Base-by-base conservation (phyloP, 2,113 vertebrate species). In the Chelonoidis abingdonii region DNA sequence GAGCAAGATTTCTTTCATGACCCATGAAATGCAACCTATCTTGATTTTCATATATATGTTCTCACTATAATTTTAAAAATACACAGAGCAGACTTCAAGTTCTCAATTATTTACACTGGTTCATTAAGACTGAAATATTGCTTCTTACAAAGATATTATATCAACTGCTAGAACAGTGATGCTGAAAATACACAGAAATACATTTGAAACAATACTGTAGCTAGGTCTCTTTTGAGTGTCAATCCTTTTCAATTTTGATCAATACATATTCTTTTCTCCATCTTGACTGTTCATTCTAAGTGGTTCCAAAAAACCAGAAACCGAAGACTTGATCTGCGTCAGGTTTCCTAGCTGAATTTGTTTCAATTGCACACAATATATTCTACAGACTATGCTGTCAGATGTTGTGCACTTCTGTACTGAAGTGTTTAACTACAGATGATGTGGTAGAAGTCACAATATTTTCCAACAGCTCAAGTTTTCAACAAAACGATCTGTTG, bases 91-190 rank as follows among this genome's bases (percentile, higher is more conserved):
- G 41, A 85, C 90, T 94, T 83, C 89, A 80, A 89, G 10, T 25
- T 81, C 88, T 88, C 11, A 78, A 41, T 76, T 29, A 41, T 9
- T 0, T 59, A 82, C 24, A 25, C 1, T 84, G 87, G 80, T 95
- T 95, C 65, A 35, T 81, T 90, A 52, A 29, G n/a, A 72, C 80
- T 89, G 83, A 97, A 96, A 92, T 62, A 84, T 13, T 83, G 92
- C 19, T 81, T 92, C 92, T 91, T 38, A 19, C 44, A 93, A 95
- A 82, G 87, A 76, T 2, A 4, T 27, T 86, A 88, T 31, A 88
- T 72, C 56, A 47, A 24, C 76, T 84, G 56, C 38, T 6, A 90
- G 52, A 62, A 96, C 91, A 11, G 10, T 1, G 2, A 84, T 72
- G 87, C 35, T 81, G 35, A 92, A 91, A 72, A 72, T 38, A 65